Conservation (phyloP, 2,113 vertebrate genomes). For the Illadopsis cleaveri region DNA sequence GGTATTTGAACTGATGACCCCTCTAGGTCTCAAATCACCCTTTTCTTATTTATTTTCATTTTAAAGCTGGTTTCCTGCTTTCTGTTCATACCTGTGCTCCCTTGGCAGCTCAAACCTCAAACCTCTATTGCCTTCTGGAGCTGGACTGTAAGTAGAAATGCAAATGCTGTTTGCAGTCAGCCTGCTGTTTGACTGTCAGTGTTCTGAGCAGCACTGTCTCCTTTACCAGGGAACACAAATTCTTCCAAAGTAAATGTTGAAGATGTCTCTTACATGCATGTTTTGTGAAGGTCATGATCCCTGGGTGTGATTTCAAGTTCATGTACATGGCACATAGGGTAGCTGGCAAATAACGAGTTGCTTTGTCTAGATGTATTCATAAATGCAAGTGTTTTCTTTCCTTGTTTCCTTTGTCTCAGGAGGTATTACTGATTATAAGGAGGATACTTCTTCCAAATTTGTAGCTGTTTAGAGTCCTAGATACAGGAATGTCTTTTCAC, state of each 20-base stretch:
- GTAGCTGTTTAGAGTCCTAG: neutral
- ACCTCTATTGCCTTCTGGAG: neutral
- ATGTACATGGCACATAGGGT: neutral
- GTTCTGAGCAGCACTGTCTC: neutral
- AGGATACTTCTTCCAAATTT: neutral
- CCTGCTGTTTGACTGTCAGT: neutral
- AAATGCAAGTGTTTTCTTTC: neutral
- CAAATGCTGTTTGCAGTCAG: neutral
- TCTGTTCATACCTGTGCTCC: neutral
- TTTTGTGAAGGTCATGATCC: neutral
- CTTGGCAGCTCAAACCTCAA: neutral
- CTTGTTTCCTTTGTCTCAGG: neutral
- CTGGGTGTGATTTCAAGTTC: neutral
- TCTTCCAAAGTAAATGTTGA: neutral
- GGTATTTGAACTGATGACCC: neutral
- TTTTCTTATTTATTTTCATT: neutral
- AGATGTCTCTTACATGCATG: fast-evolving
- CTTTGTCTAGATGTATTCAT: neutral
- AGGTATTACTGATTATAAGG: neutral
- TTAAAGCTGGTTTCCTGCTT: neutral
- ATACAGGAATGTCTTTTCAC: neutral
- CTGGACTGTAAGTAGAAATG: neutral
- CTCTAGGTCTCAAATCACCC: neutral
- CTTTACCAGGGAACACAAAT: neutral
- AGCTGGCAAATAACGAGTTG: neutral